phyloP scores from a whole-genome alignment of 1,140 invertebrate genomes.

The Teleopsis dalmanni region DNA sequence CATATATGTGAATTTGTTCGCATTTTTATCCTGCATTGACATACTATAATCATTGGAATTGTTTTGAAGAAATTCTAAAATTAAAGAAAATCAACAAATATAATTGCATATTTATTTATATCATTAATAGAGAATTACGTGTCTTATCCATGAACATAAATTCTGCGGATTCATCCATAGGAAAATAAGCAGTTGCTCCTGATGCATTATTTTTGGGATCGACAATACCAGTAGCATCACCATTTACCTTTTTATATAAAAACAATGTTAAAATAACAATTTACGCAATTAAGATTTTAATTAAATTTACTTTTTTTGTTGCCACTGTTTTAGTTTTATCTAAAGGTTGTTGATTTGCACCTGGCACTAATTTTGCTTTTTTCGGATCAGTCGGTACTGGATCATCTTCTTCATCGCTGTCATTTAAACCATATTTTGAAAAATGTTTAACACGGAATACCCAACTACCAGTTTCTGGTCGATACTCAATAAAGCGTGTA shows the following conservation, averaged over 20 bases:
- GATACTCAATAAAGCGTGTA: slow-evolving; percentile 89
- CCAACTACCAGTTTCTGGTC: slow-evolving; percentile 93
- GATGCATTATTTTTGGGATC: slow-evolving; percentile 24
- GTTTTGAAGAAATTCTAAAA: slow-evolving; percentile 32
- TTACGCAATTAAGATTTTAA: background rate
- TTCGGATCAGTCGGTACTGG: slow-evolving; percentile 44
- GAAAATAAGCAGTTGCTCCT: slow-evolving; percentile 17
- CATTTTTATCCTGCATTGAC: slow-evolving; percentile 4
- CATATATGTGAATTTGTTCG: slow-evolving; percentile 5
- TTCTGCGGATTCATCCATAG: slow-evolving; percentile 34
- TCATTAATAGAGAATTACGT: slow-evolving; percentile 16
- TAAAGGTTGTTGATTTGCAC: background rate
- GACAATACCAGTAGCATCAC: slow-evolving; percentile 26
- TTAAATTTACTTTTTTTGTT: slow-evolving; percentile 18
- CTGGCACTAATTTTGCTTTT: slow-evolving; percentile 28
- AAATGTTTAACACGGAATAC: slow-evolving; percentile 92
- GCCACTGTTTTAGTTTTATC: slow-evolving; percentile 28
- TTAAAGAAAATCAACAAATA: background rate
- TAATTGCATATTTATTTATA: slow-evolving; percentile 4
- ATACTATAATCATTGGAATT: slow-evolving; percentile 26
- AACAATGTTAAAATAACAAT: background rate
- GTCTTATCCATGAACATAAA: slow-evolving; percentile 36
- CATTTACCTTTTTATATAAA: slow-evolving; percentile 10
- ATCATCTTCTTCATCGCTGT: slow-evolving; percentile 70
- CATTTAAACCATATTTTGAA: slow-evolving; percentile 90